These are phyloP conservation scores for Drosophila takahashii DNA, from an alignment of 1,140 invertebrate genomes.

Conservation along the genomic window DNA sequence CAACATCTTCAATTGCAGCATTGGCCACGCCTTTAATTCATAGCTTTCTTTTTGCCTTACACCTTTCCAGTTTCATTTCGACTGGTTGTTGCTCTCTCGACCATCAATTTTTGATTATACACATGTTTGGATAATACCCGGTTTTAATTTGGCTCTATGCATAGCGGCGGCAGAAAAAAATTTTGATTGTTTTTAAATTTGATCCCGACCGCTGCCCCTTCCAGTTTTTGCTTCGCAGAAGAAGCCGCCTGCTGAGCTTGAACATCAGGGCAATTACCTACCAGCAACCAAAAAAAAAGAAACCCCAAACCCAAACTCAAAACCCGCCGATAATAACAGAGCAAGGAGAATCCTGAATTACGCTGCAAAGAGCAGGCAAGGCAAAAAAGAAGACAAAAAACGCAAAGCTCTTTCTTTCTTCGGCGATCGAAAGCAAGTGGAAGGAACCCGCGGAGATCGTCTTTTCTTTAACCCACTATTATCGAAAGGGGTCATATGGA, in stretches of 20 bases:
- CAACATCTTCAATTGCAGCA: slow-evolving; percentile 30
- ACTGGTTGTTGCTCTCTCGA: not conserved
- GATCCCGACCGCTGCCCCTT: slow-evolving; percentile 41
- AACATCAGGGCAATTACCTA: slow-evolving; percentile 75
- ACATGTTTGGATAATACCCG: slow-evolving; percentile 48
- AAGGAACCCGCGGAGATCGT: slow-evolving; percentile 34
- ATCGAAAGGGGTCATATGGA: not conserved
- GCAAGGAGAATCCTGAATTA: slow-evolving; percentile 80
- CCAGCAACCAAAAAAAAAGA: slow-evolving; percentile 50
- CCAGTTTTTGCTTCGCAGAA: slow-evolving; percentile 33
- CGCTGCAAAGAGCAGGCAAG: slow-evolving; percentile 52
- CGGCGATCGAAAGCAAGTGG: slow-evolving; percentile 52
- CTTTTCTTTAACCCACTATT: slow-evolving; percentile 14
- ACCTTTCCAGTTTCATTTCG: slow-evolving; percentile 27
- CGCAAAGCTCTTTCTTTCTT: slow-evolving; percentile 43
- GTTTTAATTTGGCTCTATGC: slow-evolving; percentile 50
- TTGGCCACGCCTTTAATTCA: slow-evolving; percentile 19
- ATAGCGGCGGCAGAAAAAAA: slow-evolving; percentile 46
- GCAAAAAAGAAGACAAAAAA: slow-evolving; percentile 25
- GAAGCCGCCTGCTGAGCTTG: slow-evolving; percentile 67
- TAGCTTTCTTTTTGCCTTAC: slow-evolving; percentile 31
- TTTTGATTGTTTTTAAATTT: slow-evolving; percentile 76
- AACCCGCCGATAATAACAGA: slow-evolving; percentile 78
- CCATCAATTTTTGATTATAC: slow-evolving; percentile 29
- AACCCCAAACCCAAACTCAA: slow-evolving; percentile 49